A percentile compares a stretch with the other conserved stretches of the same genome.
These are phyloP conservation scores for Bhutanitis thaidina DNA, from an alignment of 2,888 invertebrate species.

Conservation along the genomic window DNA sequence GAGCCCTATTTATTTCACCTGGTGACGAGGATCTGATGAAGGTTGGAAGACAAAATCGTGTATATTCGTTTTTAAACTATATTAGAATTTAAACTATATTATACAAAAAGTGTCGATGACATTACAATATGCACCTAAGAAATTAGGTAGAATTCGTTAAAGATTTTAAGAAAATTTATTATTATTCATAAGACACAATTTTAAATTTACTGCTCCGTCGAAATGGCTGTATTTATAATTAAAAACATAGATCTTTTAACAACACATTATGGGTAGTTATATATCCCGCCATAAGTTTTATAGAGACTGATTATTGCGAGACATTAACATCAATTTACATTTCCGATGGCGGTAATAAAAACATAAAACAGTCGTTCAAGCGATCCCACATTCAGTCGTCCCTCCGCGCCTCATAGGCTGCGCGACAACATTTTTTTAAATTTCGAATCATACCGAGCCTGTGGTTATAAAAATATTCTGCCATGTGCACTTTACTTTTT, in stretches of 20 bases:
- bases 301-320: constrained; percentile 47
- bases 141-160: too few species aligned
- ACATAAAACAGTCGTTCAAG: constrained; percentile 27
- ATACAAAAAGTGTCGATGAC: too few species aligned
- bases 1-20: too few species aligned
- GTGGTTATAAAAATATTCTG: constrained; percentile 1
- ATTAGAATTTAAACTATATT: too few species aligned
- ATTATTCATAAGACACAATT: too few species aligned
- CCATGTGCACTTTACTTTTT: background rate
- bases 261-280: background rate
- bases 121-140: too few species aligned
- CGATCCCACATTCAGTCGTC: background rate
- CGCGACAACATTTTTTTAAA: constrained; percentile 10
- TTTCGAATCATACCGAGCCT: background rate
- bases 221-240: background rate
- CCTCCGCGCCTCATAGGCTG: constrained; percentile 6
- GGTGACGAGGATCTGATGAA: too few species aligned
- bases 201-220: too few species aligned
- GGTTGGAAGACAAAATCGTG: too few species aligned
- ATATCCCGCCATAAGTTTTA: constrained; percentile 27
- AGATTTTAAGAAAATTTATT: too few species aligned
- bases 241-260: background rate
- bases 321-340: constrained; percentile 62
- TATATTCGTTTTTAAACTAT: too few species aligned
- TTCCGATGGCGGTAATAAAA: constrained; percentile 51